Conservation (phyloP, 2,113 vertebrate species). For the Oenanthe melanoleuca region DNA sequence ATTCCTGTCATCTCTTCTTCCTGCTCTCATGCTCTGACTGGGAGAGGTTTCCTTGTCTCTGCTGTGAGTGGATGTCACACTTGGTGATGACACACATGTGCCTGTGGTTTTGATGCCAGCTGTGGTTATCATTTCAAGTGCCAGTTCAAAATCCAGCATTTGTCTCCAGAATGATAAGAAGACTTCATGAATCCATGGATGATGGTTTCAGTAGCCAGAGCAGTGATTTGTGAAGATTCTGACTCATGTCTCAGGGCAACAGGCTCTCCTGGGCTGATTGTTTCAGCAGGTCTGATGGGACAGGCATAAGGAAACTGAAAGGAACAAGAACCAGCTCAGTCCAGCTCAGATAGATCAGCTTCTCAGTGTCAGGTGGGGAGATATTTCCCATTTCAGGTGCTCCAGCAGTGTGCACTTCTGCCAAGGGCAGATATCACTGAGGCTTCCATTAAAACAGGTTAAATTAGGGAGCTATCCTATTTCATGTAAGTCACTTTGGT, state of each 20-base stretch:
- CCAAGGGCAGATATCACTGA: neutral
- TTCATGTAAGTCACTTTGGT: neutral
- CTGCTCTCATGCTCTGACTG: neutral
- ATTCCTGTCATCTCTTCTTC: neutral
- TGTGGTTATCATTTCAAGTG: neutral
- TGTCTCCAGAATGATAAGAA: neutral
- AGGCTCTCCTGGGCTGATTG: neutral
- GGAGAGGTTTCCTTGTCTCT: neutral
- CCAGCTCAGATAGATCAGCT: neutral
- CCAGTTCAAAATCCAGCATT: neutral
- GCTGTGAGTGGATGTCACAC: neutral
- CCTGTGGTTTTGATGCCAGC: neutral
- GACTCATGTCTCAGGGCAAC: neutral
- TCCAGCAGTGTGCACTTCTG: neutral
- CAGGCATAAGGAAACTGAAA: neutral
- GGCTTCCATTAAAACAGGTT: neutral
- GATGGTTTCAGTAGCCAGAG: neutral
- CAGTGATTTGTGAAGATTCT: neutral
- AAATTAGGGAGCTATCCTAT: neutral
- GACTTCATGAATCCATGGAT: neutral
- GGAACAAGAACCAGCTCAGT: neutral
- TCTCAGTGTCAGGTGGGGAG: neutral
- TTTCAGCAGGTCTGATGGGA: neutral
- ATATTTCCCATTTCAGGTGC: neutral
- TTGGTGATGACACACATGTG: fast-evolving